These are phyloP conservation scores for Eurystomus gularis DNA, from an alignment of 2,113 vertebrate species.

Conservation along the genomic window DNA sequence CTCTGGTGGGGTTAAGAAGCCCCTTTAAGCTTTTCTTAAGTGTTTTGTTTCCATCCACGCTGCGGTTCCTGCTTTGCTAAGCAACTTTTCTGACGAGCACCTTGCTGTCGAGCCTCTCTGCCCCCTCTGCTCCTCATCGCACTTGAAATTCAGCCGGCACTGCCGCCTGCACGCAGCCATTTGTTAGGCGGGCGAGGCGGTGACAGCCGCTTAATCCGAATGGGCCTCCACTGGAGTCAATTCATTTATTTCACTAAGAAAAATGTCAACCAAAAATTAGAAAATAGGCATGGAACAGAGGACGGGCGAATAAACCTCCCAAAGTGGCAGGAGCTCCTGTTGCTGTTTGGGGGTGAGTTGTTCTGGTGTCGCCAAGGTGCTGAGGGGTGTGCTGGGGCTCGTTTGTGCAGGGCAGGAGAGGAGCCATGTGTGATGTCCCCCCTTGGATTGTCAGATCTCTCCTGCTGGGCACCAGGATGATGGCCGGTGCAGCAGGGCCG, in stretches of 20 bases:
- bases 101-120: constrained; percentile 19
- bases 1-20: not conserved
- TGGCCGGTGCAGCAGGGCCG: rapidly evolving
- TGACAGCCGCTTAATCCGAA: constrained; percentile 86
- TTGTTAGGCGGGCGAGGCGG: constrained; percentile 79
- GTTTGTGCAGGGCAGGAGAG: not conserved
- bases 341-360: not conserved
- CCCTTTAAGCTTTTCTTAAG: not conserved
- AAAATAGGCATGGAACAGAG: constrained; percentile 67
- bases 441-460: not conserved
- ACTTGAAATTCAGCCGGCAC: constrained; percentile 80
- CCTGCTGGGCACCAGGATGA: not conserved
- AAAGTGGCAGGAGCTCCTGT: constrained; percentile 40
- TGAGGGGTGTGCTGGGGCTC: not conserved
- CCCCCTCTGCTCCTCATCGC: not conserved
- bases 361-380: not conserved
- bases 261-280: constrained; percentile 82
- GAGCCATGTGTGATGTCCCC: rapidly evolving
- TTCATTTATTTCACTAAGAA: constrained; percentile 85
- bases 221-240: constrained; percentile 74
- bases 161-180: constrained; percentile 79
- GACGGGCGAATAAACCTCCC: constrained; percentile 28
- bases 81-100: constrained; percentile 37
- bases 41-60: not conserved
- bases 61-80: constrained; percentile 5